Conservation (phyloP, 2,113 vertebrate species). For the Dryoscopus gambensis region DNA sequence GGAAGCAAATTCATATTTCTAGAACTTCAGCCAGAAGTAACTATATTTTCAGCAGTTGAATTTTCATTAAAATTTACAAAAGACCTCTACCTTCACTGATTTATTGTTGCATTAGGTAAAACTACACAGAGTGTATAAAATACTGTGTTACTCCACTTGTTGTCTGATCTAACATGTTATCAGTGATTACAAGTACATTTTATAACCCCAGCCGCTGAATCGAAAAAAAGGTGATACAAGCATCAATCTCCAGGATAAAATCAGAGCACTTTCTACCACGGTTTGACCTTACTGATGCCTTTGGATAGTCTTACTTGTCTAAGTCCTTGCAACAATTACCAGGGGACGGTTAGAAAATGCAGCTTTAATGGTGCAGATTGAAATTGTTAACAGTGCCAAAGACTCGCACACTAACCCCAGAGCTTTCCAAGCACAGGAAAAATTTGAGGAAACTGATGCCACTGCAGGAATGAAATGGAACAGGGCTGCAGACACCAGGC, state of each 20-base stretch:
- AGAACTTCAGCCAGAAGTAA: neutral
- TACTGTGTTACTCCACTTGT: slow-evolving; percentile 40
- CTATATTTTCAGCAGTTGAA: neutral
- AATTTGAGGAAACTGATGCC: slow-evolving; percentile 3
- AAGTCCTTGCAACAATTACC: slow-evolving; percentile 72
- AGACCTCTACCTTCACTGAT: slow-evolving; percentile 62
- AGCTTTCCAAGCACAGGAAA: slow-evolving; percentile 9
- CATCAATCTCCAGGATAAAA: slow-evolving; percentile 85
- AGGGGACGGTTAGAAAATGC: slow-evolving; percentile 64
- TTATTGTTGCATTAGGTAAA: slow-evolving; percentile 69
- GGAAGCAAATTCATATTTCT: neutral
- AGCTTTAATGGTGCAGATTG: slow-evolving; percentile 60
- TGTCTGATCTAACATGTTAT: slow-evolving; percentile 69
- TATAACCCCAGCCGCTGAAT: slow-evolving; percentile 75
- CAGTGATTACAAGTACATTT: slow-evolving; percentile 72
- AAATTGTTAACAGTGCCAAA: slow-evolving; percentile 64
- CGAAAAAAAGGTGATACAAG: slow-evolving; percentile 75
- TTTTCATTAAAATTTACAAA: slow-evolving; percentile 59
- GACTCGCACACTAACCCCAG: neutral
- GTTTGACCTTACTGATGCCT: slow-evolving; percentile 79
- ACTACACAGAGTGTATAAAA: slow-evolving; percentile 66
- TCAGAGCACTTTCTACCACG: slow-evolving; percentile 69
- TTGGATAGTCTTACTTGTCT: slow-evolving; percentile 74
- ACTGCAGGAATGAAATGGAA: neutral
- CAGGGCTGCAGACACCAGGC: neutral